phyloP scores from a whole-genome alignment of 92 coral and sea anemone genomes.

The Porites divaricata region DNA sequence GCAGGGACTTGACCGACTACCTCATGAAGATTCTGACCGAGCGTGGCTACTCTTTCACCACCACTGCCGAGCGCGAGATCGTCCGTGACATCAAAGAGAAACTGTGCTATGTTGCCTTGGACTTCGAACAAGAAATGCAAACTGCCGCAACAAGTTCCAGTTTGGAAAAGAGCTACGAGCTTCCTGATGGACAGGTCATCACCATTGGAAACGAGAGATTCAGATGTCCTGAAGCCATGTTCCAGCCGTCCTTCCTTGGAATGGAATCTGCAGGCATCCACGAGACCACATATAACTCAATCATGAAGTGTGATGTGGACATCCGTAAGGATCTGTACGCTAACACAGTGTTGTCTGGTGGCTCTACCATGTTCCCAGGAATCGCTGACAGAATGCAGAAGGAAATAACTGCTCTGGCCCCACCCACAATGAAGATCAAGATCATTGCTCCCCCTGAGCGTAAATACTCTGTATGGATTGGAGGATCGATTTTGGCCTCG shows the following conservation, averaged over 20 bases:
- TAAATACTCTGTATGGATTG: slow-evolving; percentile 65
- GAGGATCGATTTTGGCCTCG: slow-evolving; percentile 67
- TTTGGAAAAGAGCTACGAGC: slow-evolving; percentile 92
- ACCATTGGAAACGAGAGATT: slow-evolving; percentile 96
- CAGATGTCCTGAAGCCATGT: slow-evolving; percentile 91
- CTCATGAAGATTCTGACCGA: slow-evolving; percentile 98
- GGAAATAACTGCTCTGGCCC: slow-evolving; percentile 60
- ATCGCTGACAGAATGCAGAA: slow-evolving; percentile 66
- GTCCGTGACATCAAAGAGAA: slow-evolving; percentile 97
- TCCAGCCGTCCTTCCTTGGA: slow-evolving; percentile 93
- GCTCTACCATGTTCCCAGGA: slow-evolving; percentile 81
- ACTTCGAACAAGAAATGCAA: slow-evolving; percentile 93
- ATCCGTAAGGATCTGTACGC: slow-evolving; percentile 63
- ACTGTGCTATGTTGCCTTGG: slow-evolving; percentile 87
- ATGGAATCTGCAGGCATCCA: slow-evolving; percentile 96
- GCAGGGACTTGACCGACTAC: slow-evolving; percentile 95
- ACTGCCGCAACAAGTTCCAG: slow-evolving; percentile 93
- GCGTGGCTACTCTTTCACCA: slow-evolving; percentile 97
- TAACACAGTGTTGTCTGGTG: slow-evolving; percentile 95
- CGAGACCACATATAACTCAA: slow-evolving; percentile 88
- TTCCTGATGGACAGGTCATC: slow-evolving; percentile 96
- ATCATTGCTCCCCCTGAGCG: slow-evolving; percentile 68
- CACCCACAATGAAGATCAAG: slow-evolving; percentile 66
- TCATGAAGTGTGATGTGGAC: slow-evolving; percentile 59
- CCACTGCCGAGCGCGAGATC: slow-evolving; percentile 98